Evolutionary conservation across 2,888 invertebrate species (phyloP).

Genomic region (Pollenia amentaria): DNA sequence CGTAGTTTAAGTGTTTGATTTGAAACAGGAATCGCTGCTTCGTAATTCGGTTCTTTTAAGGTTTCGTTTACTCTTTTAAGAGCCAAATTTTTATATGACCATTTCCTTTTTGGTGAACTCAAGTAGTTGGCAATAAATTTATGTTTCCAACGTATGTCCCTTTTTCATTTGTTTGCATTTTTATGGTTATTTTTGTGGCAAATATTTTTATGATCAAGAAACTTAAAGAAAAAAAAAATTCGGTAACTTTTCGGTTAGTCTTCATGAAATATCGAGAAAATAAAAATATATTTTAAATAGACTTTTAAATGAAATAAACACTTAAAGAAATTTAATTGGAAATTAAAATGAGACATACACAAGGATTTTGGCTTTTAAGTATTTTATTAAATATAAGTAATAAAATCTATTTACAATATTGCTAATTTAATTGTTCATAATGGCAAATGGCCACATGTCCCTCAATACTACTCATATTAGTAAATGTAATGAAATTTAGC

Average conservation of each 20-base stretch:
- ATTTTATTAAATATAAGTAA: too few relatives aligned
- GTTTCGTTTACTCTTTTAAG: constrained; percentile 11
- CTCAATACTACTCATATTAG: too few relatives aligned
- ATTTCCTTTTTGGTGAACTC: constrained; percentile 48
- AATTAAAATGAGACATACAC: background rate
- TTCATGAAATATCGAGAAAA: constrained; percentile 46
- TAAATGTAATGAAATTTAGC: too few relatives aligned
- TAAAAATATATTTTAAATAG: constrained; percentile 51
- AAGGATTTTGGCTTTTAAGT: too few relatives aligned
- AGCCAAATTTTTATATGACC: constrained; percentile 54
- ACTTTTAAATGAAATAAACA: constrained; percentile 33
- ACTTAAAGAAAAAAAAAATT: background rate
- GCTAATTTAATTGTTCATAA: too few relatives aligned
- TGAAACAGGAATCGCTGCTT: background rate
- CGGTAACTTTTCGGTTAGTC: constrained; percentile 39
- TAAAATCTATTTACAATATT: too few relatives aligned
- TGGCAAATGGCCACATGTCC: too few relatives aligned
- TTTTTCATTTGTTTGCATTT: constrained; percentile 60
- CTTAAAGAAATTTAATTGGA: constrained; percentile 29
- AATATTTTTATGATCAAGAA: constrained; percentile 13
- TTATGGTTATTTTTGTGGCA: constrained; percentile 57
- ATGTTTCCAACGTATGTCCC: constrained; percentile 52
- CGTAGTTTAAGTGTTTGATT: background rate
- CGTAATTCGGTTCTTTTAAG: constrained; percentile 4
- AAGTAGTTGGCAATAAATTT: constrained; percentile 64